Conservation (phyloP, 2,888 invertebrate genomes). For the Myopa tessellatipennis region DNA sequence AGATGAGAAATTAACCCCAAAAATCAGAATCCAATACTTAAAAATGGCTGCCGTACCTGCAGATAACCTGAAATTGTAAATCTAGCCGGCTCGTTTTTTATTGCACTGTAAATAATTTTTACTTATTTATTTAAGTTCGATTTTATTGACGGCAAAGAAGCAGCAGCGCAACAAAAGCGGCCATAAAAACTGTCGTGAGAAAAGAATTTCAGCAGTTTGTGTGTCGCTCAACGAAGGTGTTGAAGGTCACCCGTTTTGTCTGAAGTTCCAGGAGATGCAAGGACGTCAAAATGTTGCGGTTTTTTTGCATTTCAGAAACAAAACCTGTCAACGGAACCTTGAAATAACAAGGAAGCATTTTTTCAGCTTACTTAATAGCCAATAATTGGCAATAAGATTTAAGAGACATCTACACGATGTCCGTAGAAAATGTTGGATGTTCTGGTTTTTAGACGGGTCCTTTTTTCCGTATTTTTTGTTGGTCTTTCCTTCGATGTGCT, state of each 20-base stretch:
- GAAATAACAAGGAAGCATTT: no score
- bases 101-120: background rate
- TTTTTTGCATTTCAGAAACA: no score
- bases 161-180: background rate
- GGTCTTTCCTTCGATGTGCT: no score
- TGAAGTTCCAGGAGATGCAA: no score
- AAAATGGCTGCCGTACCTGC: background rate
- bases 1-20: conserved; percentile 15
- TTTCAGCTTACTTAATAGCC: no score
- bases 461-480: no score
- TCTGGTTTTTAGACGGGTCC: no score
- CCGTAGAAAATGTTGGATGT: no score
- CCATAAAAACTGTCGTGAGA: conserved; percentile 4
- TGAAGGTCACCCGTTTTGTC: background rate
- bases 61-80: background rate
- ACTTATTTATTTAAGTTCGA: conserved; percentile 12
- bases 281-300: no score
- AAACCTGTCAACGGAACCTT: no score
- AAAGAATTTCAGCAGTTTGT: background rate
- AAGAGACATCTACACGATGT: no score
- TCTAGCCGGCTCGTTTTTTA: background rate
- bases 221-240: background rate
- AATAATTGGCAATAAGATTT: no score
- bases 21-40: background rate
- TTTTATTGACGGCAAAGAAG: background rate